Evolutionary conservation across 2,797 vertebrate species (phyloP).

Genomic region (Squalus acanthias): DNA sequence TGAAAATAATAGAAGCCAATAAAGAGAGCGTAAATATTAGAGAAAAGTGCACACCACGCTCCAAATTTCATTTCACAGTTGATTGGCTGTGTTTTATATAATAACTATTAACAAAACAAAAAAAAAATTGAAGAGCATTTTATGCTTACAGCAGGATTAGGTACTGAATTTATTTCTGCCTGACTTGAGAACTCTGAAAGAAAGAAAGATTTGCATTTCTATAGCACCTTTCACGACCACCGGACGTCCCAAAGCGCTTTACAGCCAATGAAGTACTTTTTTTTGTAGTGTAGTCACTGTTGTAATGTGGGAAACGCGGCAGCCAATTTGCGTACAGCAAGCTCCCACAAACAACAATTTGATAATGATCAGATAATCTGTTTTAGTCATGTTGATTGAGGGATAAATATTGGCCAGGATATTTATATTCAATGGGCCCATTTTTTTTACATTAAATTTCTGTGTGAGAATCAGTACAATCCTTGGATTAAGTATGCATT

Average conservation of each 20-base stretch:
- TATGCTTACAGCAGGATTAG: neutral
- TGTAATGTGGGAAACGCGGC: too few species aligned
- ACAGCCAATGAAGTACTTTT: too few species aligned
- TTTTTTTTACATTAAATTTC: neutral
- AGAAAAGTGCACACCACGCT: neutral
- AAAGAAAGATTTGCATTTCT: too few species aligned
- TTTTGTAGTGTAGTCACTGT: too few species aligned
- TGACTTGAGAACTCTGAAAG: neutral
- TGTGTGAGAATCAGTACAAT: neutral
- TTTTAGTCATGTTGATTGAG: too few species aligned
- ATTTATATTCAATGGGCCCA: neutral
- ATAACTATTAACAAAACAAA: neutral
- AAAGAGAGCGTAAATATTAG: neutral
- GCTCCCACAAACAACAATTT: too few species aligned
- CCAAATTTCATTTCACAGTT: neutral
- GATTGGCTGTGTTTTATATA: neutral
- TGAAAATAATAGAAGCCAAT: neutral
- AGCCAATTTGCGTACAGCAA: too few species aligned
- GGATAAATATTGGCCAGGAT: too few species aligned
- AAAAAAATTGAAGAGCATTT: neutral
- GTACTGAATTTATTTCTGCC: neutral
- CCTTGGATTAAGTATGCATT: neutral
- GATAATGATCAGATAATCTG: too few species aligned
- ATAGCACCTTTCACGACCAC: too few species aligned
- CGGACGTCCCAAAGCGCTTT: too few species aligned